These are phyloP conservation scores for Merluccius polli DNA, from an alignment of 2,797 vertebrate species.

Conservation along the genomic window DNA sequence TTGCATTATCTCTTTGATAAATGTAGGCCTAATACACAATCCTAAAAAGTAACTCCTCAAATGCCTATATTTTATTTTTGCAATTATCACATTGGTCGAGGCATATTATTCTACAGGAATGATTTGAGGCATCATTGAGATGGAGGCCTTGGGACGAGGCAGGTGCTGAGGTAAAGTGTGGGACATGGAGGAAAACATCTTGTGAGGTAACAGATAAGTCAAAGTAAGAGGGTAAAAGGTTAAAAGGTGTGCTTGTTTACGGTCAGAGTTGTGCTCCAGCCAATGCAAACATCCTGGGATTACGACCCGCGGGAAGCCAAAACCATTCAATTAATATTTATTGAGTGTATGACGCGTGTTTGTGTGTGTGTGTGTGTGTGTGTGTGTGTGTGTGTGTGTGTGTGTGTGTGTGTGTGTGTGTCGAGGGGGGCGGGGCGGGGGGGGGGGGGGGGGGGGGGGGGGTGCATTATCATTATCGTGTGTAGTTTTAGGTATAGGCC, in stretches of 20 bases:
- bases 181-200: no score
- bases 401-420: not conserved
- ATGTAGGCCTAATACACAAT: not conserved
- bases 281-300: constrained; percentile 15
- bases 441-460: no score
- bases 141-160: constrained; percentile 46
- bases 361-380: not conserved
- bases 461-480: no score
- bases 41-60: not conserved
- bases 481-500: not conserved
- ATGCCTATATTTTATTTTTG: not conserved
- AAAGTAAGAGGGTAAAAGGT: constrained; percentile 53
- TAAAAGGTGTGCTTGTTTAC: constrained; percentile 61
- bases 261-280: constrained; percentile 50
- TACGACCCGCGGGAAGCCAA: constrained; percentile 5
- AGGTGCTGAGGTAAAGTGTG: constrained; percentile 56
- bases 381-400: constrained; percentile 4
- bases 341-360: not conserved
- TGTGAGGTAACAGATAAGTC: constrained; percentile 34
- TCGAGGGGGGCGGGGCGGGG: no score
- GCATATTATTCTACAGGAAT: not conserved
- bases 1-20: not conserved
- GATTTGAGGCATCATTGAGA: not conserved
- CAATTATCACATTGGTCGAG: not conserved
- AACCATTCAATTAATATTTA: not conserved